Evolutionary conservation across 2,888 invertebrate species (phyloP).

Genomic region (Nymphalis c-album): DNA sequence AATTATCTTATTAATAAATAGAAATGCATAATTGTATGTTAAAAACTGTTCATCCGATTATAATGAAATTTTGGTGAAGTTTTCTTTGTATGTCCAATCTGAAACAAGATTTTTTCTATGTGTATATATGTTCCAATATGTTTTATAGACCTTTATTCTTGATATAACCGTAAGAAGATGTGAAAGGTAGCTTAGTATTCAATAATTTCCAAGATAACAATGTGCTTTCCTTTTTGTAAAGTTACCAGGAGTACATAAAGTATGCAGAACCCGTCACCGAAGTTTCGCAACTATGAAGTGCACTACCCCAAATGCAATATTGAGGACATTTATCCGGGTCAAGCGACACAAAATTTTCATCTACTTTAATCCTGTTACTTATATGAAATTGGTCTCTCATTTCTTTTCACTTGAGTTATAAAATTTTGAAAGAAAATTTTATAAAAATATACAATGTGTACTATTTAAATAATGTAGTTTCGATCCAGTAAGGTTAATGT

Average conservation of each 20-base stretch:
- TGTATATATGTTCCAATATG: no score
- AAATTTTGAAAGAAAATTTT: not conserved
- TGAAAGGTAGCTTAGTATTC: constrained; percentile 16
- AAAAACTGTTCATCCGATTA: no score
- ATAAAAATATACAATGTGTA: not conserved
- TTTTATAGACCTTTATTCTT: no score
- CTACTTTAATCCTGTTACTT: constrained; percentile 29
- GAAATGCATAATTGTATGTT: no score
- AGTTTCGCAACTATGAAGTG: constrained; percentile 39
- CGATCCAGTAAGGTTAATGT: no score
- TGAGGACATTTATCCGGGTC: constrained; percentile 38
- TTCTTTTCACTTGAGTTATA: not conserved
- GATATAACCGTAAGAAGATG: no score
- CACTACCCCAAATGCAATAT: constrained; percentile 41
- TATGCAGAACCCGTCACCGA: constrained; percentile 50
- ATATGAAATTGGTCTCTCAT: constrained; percentile 8
- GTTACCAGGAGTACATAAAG: constrained; percentile 54
- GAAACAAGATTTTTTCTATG: no score
- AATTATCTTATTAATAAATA: no score
- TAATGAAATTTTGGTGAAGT: no score
- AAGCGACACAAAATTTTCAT: constrained; percentile 33
- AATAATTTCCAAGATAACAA: constrained; percentile 38
- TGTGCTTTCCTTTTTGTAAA: constrained; percentile 50
- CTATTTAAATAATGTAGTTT: not conserved
- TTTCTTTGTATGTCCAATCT: no score